Conservation (phyloP, 2,113 vertebrate species). For the Alosa alosa region DNA sequence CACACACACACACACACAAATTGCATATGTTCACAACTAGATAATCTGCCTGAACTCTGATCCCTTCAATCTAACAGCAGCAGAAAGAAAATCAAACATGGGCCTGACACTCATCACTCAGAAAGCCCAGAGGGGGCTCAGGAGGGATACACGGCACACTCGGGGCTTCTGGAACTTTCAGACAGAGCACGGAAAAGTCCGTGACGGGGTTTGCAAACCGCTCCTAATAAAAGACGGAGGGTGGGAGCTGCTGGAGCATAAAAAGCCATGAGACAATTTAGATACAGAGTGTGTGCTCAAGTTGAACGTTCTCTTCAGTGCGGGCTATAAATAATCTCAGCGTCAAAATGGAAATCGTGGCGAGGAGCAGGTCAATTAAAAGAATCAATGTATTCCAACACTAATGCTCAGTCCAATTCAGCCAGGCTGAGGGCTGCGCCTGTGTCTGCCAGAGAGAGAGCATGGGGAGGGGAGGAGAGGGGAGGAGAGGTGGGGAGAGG, state of each 20-base stretch:
- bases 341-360: constrained; percentile 13
- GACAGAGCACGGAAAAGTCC: constrained; percentile 2
- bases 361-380: constrained; percentile 38
- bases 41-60: constrained; percentile 65
- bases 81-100: constrained; percentile 53
- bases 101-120: constrained; percentile 29
- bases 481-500: not conserved
- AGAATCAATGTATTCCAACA: constrained; percentile 24
- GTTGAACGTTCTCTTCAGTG: not conserved
- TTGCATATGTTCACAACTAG: constrained; percentile 63
- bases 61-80: constrained; percentile 60
- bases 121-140: no score
- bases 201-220: constrained; percentile 14
- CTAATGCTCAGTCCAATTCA: not conserved
- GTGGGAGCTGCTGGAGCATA: not conserved
- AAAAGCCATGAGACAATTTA: not conserved
- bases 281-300: not conserved
- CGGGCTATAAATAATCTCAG: constrained; percentile 31
- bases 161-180: not conserved
- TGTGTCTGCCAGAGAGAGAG: not conserved
- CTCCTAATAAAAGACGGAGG: not conserved
- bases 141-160: not conserved
- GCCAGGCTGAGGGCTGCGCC: not conserved
- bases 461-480: not conserved
- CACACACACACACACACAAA: constrained; percentile 43